A percentile compares a stretch with the other conserved stretches of the same genome.
Conservation (phyloP, 2,113 vertebrate genomes). For the Enhydra lutris region DNA sequence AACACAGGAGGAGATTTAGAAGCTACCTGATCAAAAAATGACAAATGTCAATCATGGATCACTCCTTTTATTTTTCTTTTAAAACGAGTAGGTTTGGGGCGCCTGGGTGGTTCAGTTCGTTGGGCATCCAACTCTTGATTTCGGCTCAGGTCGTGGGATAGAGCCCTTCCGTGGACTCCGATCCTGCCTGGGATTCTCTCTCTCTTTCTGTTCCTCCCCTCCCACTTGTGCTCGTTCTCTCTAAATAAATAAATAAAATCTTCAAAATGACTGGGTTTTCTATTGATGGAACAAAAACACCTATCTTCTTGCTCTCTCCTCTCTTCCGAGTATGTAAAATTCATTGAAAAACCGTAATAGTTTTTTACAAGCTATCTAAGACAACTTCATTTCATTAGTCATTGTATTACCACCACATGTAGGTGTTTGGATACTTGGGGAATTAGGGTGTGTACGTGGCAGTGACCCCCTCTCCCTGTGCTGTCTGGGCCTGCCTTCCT, state of each 20-base stretch:
- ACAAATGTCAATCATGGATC: not conserved
- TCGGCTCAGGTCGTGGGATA: not conserved
- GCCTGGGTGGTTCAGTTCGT: not conserved
- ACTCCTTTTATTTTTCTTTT: not conserved
- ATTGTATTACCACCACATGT: not conserved
- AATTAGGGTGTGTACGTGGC: not conserved
- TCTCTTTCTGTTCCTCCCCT: not conserved
- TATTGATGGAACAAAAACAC: not conserved
- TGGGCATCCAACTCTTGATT: not conserved
- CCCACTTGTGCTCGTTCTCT: not conserved
- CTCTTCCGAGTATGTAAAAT: not conserved
- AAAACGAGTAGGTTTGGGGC: not conserved
- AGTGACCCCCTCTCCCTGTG: not conserved
- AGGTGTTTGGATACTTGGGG: not conserved
- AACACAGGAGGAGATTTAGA: not conserved
- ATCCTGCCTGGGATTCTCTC: not conserved
- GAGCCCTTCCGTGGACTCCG: not conserved
- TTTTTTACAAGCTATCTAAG: not conserved
- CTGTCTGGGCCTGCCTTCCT: not conserved
- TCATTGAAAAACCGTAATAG: not conserved
- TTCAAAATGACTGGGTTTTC: constrained; percentile 13
- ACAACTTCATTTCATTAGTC: not conserved
- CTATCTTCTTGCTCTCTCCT: not conserved
- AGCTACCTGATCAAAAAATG: not conserved
- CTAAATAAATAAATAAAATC: not conserved